Evolutionary conservation across 1,140 invertebrate species (phyloP).

Genomic region (Drosophila cardini): DNA sequence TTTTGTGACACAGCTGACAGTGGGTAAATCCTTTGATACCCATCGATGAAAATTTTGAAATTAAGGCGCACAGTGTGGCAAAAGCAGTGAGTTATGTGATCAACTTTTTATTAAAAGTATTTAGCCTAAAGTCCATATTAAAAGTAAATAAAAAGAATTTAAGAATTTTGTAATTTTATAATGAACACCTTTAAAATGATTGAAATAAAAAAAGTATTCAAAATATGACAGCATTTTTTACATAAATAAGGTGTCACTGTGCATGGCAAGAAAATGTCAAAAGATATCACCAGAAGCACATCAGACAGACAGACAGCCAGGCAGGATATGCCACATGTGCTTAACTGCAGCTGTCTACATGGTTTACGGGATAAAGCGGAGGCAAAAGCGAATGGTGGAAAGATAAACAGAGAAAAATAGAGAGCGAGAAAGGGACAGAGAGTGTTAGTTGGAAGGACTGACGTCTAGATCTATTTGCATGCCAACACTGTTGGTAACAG

Average conservation of each 20-base stretch:
- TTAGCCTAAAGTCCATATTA: too few relatives aligned
- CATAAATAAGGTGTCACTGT: conserved; percentile 5
- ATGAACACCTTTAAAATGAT: too few relatives aligned
- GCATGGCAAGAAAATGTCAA: conserved; percentile 8
- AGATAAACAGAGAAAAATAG: not conserved
- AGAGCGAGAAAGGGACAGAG: not conserved
- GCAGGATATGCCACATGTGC: conserved; percentile 63
- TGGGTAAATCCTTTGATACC: conserved; percentile 29
- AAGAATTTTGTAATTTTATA: too few relatives aligned
- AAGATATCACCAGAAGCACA: not conserved
- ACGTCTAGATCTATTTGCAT: conserved; percentile 69
- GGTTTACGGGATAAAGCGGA: not conserved
- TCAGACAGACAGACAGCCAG: conserved; percentile 18
- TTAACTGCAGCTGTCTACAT: conserved; percentile 54
- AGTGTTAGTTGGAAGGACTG: conserved; percentile 8
- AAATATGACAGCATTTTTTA: not conserved
- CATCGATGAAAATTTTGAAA: conserved; percentile 32
- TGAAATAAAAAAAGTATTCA: too few relatives aligned
- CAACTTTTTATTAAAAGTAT: too few relatives aligned
- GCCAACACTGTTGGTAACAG: conserved; percentile 58
- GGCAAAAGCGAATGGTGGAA: not conserved
- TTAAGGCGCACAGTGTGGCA: not conserved
- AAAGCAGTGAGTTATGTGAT: not conserved
- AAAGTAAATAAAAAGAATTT: too few relatives aligned
- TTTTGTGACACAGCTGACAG: conserved; percentile 8